Evolutionary conservation across 1,140 invertebrate genomes (phyloP), one percentile per base, ranked within the genome.

Genomic region (Cardiocondyla obscurior): DNA sequence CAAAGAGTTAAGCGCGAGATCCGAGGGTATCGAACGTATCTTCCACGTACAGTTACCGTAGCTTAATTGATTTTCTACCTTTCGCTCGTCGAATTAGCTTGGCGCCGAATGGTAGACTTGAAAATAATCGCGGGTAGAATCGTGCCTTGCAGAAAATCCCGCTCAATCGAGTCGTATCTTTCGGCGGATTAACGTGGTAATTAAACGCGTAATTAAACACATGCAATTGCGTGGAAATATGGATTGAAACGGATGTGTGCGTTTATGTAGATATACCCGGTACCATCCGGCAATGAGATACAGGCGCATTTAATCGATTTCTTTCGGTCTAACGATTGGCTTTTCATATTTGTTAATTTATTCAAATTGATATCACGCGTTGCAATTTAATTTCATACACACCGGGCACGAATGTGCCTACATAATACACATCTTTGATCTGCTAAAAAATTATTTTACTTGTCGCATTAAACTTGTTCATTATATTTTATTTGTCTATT

Each of bases 1-100:
- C 36, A 49, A 64, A 39, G 39, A 6, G 58, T 3, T 36, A 60
- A 39, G 28, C 22, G 39, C 22, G 25, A 44, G 22, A 16, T 8
- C 22, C 10, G 44, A 28, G 58, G 58, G 14, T 53, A 70, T 19
- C 39, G 36, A 55, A 51, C 36, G 55, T 77, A 62, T 44, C 51
- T 81, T 2, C 2, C 10, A n/a, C 46, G 49, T 57, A 55, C 72
- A 33, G 33, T 74, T 55, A 36, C 46, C 22, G 44, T 39, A 14
- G 22, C 44, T 83, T 83, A 83, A 83, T 83, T 79, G 81, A 83
- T 83, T 79, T 77, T 57, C 60, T 46, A 33, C 51, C 72, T 76
- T 77, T 64, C 7, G 81, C 60, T 46, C 81, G 58, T 46, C 58
- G 81, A 83, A 83, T 83, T 79, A 53, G 49, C 81, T 58, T 57